Evolutionary conservation across 2,888 invertebrate species (phyloP).

Genomic region (Platycheirus rosarum): DNA sequence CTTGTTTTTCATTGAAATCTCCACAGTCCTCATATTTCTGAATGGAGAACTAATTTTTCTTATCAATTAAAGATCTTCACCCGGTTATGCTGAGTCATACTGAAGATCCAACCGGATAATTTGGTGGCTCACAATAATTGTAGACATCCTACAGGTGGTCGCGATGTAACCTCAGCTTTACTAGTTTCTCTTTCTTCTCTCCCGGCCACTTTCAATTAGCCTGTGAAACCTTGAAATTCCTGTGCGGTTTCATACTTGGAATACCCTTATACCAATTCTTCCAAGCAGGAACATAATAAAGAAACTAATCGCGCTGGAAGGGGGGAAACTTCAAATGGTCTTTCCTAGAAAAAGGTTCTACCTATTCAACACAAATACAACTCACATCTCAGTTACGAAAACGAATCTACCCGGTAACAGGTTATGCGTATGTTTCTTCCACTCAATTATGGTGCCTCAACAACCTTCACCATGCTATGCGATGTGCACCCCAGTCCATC

Average conservation of each 20-base stretch:
- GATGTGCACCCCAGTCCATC: neutral
- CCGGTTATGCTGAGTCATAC: too few relatives aligned
- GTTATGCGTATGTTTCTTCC: conserved; percentile 55
- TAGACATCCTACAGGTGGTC: conserved; percentile 48
- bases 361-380: neutral
- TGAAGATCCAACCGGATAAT: neutral
- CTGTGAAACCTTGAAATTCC: conserved; percentile 46
- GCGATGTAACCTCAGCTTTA: conserved; percentile 27
- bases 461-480: neutral
- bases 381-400: neutral
- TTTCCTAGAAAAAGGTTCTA: conserved; percentile 66
- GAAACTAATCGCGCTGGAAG: neutral
- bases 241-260: conserved; percentile 36
- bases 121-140: neutral
- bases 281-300: neutral
- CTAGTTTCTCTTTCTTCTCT: conserved; percentile 16
- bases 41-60: too few relatives aligned
- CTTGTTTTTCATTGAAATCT: too few relatives aligned
- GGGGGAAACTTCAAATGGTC: conserved; percentile 46
- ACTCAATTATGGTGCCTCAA: neutral
- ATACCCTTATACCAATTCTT: conserved; percentile 26
- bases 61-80: too few relatives aligned
- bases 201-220: neutral
- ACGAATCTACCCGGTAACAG: conserved; percentile 51
- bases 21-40: too few relatives aligned